phyloP scores from a whole-genome alignment of 2,113 vertebrate genomes.

The Caretta caretta region DNA sequence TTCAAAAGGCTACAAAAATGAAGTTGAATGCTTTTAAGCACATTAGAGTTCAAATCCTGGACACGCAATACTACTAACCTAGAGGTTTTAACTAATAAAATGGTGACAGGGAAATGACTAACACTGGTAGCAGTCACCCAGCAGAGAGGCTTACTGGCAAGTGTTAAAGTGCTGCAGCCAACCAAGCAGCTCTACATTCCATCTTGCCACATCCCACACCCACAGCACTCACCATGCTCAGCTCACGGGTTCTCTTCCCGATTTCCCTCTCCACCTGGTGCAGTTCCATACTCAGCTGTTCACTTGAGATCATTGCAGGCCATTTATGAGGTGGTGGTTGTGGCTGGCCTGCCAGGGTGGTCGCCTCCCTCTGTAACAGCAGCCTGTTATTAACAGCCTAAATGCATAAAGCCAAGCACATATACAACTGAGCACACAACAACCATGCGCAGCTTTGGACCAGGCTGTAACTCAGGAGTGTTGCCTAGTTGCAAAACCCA shows the following conservation, averaged over 20 bases:
- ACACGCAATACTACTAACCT: not conserved
- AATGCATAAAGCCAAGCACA: conserved; percentile 79
- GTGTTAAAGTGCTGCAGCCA: not conserved
- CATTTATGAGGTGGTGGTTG: conserved; percentile 87
- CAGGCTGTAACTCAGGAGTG: conserved; percentile 41
- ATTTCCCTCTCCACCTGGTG: conserved; percentile 98
- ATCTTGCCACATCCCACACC: conserved; percentile 5
- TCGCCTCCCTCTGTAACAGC: conserved; percentile 92
- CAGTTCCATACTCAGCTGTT: conserved; percentile 96
- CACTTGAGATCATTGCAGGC: conserved; percentile 92
- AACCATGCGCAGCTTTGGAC: conserved; percentile 25
- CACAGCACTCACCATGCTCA: conserved; percentile 88
- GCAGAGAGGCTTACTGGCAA: not conserved
- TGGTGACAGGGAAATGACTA: not conserved
- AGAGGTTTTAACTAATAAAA: not conserved
- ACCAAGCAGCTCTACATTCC: not conserved
- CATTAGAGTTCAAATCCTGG: not conserved
- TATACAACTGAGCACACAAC: conserved; percentile 73
- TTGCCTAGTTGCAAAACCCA: conserved; percentile 38
- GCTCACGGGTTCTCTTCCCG: conserved; percentile 94
- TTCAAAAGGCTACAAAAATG: not conserved
- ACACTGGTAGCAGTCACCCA: not conserved
- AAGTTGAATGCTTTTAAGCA: not conserved
- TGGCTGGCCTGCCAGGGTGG: conserved; percentile 84
- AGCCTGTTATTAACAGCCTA: conserved; percentile 92